Conservation (phyloP, 2,888 invertebrate species). For the Spodoptera littoralis region DNA sequence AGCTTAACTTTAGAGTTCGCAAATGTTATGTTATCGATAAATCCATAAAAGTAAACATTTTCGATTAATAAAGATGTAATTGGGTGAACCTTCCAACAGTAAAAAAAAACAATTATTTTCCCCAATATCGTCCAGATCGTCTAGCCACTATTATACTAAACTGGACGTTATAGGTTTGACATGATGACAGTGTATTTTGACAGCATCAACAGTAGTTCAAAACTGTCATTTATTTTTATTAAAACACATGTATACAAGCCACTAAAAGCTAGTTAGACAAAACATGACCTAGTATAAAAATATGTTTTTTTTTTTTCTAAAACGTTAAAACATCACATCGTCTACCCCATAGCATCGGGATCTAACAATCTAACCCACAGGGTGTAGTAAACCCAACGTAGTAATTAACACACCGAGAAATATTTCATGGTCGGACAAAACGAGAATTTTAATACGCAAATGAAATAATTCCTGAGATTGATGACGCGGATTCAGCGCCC, state of each 20-base stretch:
- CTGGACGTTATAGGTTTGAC: too few species aligned
- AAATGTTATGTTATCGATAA: conserved; percentile 2
- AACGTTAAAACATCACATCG: conserved; percentile 15
- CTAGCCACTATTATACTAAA: too few species aligned
- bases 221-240: too few species aligned
- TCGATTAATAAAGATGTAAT: too few species aligned
- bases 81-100: too few species aligned
- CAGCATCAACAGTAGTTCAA: too few species aligned
- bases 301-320: background rate
- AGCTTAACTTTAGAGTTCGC: too few species aligned
- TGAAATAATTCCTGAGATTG: conserved; percentile 88
- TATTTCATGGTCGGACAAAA: conserved; percentile 87
- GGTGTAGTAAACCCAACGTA: conserved; percentile 72
- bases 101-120: too few species aligned
- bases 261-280: too few species aligned
- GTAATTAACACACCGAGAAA: conserved; percentile 84
- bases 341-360: conserved; percentile 48
- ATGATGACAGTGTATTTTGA: background rate
- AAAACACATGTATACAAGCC: too few species aligned
- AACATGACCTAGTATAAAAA: background rate
- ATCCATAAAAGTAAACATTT: too few species aligned
- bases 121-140: too few species aligned
- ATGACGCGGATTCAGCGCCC: conserved; percentile 81
- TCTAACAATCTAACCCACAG: conserved; percentile 76
- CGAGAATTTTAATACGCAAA: conserved; percentile 88